Evolutionary conservation across 2,797 vertebrate species (phyloP).

Genomic region (Paratrypauchen microcephalus): DNA sequence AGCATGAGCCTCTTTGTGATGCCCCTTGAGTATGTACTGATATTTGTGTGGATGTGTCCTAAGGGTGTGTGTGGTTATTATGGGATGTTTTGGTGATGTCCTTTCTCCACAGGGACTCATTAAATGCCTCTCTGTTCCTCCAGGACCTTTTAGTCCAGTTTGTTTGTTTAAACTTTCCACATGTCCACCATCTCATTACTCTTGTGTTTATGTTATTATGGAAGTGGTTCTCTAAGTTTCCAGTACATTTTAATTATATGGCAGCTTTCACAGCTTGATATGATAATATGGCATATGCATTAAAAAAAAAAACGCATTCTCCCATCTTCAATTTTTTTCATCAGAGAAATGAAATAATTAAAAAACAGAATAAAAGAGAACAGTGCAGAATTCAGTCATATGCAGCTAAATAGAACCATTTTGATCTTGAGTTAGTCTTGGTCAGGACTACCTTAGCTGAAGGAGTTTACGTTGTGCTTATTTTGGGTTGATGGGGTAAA

Average conservation of each 20-base stretch:
- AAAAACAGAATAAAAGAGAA: too few species aligned
- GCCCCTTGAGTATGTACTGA: neutral
- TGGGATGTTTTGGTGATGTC: neutral
- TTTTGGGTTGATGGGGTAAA: too few species aligned
- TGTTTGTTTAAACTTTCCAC: constrained; percentile 1
- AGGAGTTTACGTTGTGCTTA: too few species aligned
- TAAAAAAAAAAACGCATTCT: too few species aligned
- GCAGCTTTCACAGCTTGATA: neutral
- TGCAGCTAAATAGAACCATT: too few species aligned
- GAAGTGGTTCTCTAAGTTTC: neutral
- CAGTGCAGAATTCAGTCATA: too few species aligned
- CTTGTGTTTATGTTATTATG: neutral
- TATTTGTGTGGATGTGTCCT: neutral
- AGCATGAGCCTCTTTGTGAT: neutral
- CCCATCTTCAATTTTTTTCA: too few species aligned
- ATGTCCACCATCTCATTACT: neutral
- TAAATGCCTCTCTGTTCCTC: neutral
- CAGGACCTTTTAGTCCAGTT: neutral
- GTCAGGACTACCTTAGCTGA: too few species aligned
- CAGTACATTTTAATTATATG: neutral
- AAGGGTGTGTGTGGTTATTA: neutral
- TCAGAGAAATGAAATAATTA: too few species aligned
- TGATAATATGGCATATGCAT: too few species aligned
- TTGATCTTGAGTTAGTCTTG: too few species aligned
- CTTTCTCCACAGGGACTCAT: neutral